Percentiles rank a stretch among this genome's conserved stretches.
These are phyloP conservation scores for Parnassius smintheus DNA, from an alignment of 2,888 invertebrate species.

Conservation along the genomic window DNA sequence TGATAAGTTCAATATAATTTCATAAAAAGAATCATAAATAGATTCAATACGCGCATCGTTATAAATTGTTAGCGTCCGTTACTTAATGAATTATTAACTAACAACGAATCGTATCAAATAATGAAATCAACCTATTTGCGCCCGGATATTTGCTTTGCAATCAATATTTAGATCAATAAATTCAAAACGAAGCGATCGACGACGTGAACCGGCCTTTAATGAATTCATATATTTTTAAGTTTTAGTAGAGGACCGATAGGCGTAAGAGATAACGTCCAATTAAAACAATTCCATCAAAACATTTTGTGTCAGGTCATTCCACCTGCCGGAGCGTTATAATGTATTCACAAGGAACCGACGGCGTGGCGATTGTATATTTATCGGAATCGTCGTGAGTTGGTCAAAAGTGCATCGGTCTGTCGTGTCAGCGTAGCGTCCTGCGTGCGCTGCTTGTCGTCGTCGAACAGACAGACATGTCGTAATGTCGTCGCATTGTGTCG, in stretches of 20 bases:
- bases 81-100: constrained; percentile 38
- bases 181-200: constrained; percentile 54
- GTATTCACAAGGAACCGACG: constrained; percentile 73
- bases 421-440: constrained; percentile 26
- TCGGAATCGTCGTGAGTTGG: constrained; percentile 33
- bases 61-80: constrained; percentile 21
- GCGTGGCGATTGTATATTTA: constrained; percentile 36
- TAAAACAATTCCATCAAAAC: constrained; percentile 81
- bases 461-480: constrained; percentile 9
- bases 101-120: constrained; percentile 47
- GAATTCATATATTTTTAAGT: constrained; percentile 73
- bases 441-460: constrained; percentile 4
- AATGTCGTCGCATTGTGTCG: background rate
- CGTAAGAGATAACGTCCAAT: constrained; percentile 73
- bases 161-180: constrained; percentile 51
- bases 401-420: constrained; percentile 35
- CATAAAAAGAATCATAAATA: constrained; percentile 11
- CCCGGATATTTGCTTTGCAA: constrained; percentile 64
- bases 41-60: constrained; percentile 10
- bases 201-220: constrained; percentile 66
- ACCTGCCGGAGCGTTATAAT: constrained; percentile 73
- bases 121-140: constrained; percentile 37
- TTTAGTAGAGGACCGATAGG: constrained; percentile 68
- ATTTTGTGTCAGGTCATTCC: constrained; percentile 81
- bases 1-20: background rate